These are phyloP conservation scores for Ophion ventricosus DNA, from an alignment of 2,888 invertebrate species.

Conservation along the genomic window DNA sequence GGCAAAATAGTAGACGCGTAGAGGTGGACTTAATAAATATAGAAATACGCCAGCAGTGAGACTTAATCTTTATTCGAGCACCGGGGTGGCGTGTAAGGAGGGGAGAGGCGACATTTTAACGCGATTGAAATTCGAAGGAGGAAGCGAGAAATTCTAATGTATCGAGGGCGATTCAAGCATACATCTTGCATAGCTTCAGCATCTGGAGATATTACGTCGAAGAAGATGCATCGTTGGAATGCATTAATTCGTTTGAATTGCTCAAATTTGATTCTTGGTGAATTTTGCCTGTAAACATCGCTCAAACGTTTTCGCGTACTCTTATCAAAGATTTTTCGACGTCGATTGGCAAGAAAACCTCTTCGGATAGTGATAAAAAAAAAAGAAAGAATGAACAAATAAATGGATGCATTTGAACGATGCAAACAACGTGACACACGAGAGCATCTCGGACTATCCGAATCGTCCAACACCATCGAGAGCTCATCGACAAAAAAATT, in stretches of 20 bases:
- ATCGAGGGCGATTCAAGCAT: background rate
- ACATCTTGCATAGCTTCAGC: background rate
- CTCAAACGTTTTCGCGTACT: too few relatives aligned
- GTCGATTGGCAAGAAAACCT: too few relatives aligned
- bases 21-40: slow-evolving; percentile 57
- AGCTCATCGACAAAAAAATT: background rate
- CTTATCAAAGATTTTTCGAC: too few relatives aligned
- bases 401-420: too few relatives aligned
- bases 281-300: background rate
- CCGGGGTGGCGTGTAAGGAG: background rate
- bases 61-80: slow-evolving; percentile 49
- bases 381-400: too few relatives aligned
- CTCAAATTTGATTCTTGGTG: background rate
- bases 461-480: background rate
- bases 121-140: slow-evolving; percentile 34
- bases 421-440: too few relatives aligned
- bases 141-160: background rate
- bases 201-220: background rate
- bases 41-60: slow-evolving; percentile 27
- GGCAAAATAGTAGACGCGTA: slow-evolving; percentile 23
- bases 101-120: slow-evolving; percentile 11
- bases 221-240: background rate
- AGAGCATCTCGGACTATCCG: background rate
- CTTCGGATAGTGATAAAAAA: too few relatives aligned
- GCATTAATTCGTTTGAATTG: background rate